Percentiles rank a stretch among this genome's conserved stretches.
Conservation (phyloP, 2,113 vertebrate species). For the Leptobrachium leishanense region DNA sequence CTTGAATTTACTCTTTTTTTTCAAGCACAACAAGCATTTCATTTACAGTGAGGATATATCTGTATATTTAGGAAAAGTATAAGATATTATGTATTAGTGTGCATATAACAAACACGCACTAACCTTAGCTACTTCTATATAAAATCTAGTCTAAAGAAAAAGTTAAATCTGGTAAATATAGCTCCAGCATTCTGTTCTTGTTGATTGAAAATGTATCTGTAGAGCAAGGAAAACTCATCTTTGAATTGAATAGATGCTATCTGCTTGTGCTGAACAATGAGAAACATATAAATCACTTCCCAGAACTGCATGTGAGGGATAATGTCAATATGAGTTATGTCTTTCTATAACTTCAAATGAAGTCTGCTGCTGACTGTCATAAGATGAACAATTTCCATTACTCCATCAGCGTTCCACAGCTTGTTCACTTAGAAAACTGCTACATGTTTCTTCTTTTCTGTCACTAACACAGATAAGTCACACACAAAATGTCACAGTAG, state of each 20-base stretch:
- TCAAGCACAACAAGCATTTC: too few species aligned
- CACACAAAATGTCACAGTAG: constrained; percentile 31
- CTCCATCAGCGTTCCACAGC: constrained; percentile 47
- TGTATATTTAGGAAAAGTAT: not conserved
- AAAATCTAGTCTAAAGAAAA: constrained; percentile 18
- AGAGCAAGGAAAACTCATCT: constrained; percentile 47
- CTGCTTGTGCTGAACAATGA: constrained; percentile 49
- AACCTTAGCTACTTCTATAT: not conserved
- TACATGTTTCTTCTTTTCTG: constrained; percentile 43
- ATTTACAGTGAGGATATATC: too few species aligned
- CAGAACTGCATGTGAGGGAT: constrained; percentile 50
- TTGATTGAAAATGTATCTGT: constrained; percentile 49
- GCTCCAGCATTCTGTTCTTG: constrained; percentile 32
- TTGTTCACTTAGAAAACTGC: constrained; percentile 49
- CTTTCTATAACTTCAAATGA: constrained; percentile 51
- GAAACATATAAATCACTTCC: constrained; percentile 50
- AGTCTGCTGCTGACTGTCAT: constrained; percentile 49
- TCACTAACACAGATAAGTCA: constrained; percentile 46
- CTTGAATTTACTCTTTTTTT: too few species aligned
- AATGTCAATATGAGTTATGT: constrained; percentile 51
- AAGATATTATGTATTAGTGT: not conserved
- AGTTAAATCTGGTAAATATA: constrained; percentile 39
- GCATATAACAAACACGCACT: not conserved
- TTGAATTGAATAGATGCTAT: constrained; percentile 50
- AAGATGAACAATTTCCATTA: constrained; percentile 51